Conservation (phyloP, 2,797 vertebrate species). For the Geotrypetes seraphini region DNA sequence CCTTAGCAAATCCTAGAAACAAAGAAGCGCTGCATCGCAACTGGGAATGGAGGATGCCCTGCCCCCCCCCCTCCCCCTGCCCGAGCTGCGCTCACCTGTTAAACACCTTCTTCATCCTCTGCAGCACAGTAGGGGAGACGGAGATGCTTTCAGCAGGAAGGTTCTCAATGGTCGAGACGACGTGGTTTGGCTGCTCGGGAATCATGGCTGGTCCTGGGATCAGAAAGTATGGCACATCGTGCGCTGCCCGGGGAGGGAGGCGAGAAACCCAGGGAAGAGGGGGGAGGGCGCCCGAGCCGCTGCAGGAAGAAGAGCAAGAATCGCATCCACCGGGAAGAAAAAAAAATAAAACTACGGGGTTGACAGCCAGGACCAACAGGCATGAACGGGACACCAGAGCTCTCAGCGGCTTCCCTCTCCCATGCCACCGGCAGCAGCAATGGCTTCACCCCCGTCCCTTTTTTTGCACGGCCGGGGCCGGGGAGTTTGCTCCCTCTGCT, state of each 20-base stretch:
- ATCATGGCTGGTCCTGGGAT: conserved; percentile 62
- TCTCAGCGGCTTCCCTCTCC: conserved; percentile 8
- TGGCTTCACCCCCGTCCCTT: conserved; percentile 11
- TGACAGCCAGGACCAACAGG: background rate
- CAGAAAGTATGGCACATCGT: conserved; percentile 61
- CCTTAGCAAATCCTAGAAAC: background rate
- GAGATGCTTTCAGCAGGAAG: conserved; percentile 64
- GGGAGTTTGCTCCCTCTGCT: too few relatives aligned
- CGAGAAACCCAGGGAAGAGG: conserved; percentile 24
- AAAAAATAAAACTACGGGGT: background rate
- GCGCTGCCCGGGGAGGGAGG: conserved; percentile 30
- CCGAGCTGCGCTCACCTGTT: conserved; percentile 64
- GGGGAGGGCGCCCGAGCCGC: background rate
- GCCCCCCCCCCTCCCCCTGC: background rate
- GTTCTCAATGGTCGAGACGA: conserved; percentile 79
- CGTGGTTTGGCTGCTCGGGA: conserved; percentile 70
- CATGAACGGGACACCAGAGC: too few relatives aligned
- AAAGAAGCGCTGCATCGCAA: background rate
- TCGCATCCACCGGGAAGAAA: background rate
- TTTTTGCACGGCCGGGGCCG: too few relatives aligned
- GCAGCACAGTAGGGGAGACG: conserved; percentile 59
- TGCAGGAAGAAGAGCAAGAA: background rate
- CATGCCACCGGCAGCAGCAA: conserved; percentile 17
- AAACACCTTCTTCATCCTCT: conserved; percentile 73
- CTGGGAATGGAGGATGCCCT: background rate